Base-by-base conservation (phyloP, 1,140 invertebrate genomes). In the Hestina assimilis region DNA sequence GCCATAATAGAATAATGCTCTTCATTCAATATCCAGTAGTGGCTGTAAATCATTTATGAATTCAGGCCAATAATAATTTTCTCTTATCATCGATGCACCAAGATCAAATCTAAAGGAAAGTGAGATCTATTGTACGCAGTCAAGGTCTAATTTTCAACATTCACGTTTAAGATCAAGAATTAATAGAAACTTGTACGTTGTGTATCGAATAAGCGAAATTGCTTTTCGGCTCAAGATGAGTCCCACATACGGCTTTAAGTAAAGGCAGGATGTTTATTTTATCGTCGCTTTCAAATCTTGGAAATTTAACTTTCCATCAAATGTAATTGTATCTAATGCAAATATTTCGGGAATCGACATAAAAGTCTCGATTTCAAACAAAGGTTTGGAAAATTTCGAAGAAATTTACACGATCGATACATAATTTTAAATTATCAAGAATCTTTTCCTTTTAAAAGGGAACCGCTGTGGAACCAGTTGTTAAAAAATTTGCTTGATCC, bases 31-130 rank as follows among this genome's bases (percentile, higher is more conserved):
- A 64, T 38, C 59, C 66, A 62, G 60, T 66, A 66, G 69, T 63
- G 52, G 41, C 52, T 47, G 47, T 59, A 72, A 69, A 66, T 72
- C 65, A 69, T 50, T 70, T 67, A 70, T 66, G 63, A 63, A 72
- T 66, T 46, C 66, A 69, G 66, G 66, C 57, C 66, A 66, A 59
- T 66, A 66, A 69, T 66, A 69, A 69, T 69, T 68, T 67, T 66
- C 66, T 69, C 65, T 68, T 60, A 68, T 64, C 61, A 55, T 41
- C 43, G 57, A 68, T 64, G 50, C 62, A 58, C 51, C 45, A 33
- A 38, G 31, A 29, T 28, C 35, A 51, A 24, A 17, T 50, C 54
- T 53, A 54, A 58, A 63, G 53, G 62, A 65, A 63, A 67, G 45
- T 58, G 52, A 33, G 28, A 38, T 63, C 61, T 74, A 69, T 66